Conservation (phyloP, 2,888 invertebrate species). For the Euzophera pinguis region DNA sequence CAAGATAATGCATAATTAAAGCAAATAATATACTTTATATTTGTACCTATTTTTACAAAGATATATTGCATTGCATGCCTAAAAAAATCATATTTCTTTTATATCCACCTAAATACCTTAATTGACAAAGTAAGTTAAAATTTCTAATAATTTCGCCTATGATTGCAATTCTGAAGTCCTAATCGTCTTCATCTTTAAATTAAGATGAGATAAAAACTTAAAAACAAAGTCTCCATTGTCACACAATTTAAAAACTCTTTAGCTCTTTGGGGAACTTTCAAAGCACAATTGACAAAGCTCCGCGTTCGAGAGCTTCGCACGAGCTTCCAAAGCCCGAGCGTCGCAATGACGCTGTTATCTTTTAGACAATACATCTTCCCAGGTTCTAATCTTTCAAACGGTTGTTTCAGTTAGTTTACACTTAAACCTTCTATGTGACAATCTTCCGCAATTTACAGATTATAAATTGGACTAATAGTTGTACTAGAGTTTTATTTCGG, state of each 20-base stretch:
- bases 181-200: no score
- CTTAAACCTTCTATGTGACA: not conserved
- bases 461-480: not conserved
- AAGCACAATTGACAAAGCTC: conserved; percentile 7
- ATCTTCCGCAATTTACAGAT: not conserved
- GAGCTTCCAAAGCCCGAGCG: conserved; percentile 14
- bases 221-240: not conserved
- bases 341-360: conserved; percentile 31
- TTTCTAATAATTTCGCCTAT: no score
- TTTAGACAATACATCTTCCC: conserved; percentile 20
- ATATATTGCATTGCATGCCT: no score
- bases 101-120: no score
- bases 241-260: not conserved
- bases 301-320: not conserved
- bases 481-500: no score
- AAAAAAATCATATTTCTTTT: no score
- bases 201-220: no score
- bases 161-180: no score
- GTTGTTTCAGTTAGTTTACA: conserved; percentile 33
- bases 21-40: no score
- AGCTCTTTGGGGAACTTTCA: not conserved
- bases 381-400: conserved; percentile 32
- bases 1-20: no score
- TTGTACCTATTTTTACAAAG: no score
- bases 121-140: no score